Percentiles rank a stretch among this genome's conserved stretches.
phyloP scores from a whole-genome alignment of 2,113 vertebrate genomes.

The Hoplias malabaricus region DNA sequence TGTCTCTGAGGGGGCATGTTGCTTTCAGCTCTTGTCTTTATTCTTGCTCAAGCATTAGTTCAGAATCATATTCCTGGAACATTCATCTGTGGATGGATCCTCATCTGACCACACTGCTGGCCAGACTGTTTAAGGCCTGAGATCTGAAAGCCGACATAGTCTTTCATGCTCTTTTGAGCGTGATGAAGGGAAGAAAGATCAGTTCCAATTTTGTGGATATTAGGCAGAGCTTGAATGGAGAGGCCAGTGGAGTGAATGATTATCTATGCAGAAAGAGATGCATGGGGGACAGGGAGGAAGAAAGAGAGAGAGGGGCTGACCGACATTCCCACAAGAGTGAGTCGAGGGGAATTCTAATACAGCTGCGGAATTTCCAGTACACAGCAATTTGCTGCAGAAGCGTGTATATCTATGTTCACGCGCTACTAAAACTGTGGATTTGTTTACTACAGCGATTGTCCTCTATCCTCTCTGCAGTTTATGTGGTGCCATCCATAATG shows the following conservation, averaged over 20 bases:
- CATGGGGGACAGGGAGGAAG: not conserved
- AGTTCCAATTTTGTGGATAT: not conserved
- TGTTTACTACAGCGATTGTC: not conserved
- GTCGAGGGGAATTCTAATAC: conserved; percentile 6
- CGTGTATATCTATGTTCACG: not conserved
- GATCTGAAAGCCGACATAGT: not conserved
- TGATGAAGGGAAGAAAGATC: not conserved
- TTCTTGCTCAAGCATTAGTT: not conserved
- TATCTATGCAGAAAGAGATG: conserved; percentile 7
- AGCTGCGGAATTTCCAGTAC: not conserved
- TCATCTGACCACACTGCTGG: not conserved
- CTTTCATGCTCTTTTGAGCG: not conserved
- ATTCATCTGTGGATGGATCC: not conserved
- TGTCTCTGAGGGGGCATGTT: not conserved
- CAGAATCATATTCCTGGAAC: not conserved
- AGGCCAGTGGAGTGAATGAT: not conserved
- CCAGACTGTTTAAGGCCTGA: not conserved
- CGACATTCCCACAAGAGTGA: not conserved
- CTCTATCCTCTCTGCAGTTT: not conserved
- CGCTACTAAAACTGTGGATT: not conserved
- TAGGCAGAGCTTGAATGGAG: not conserved
- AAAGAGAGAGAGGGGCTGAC: not conserved
- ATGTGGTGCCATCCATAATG: not conserved
- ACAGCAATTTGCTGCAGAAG: not conserved
- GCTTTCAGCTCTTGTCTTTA: conserved; percentile 4